These are phyloP conservation scores for Pterocles gutturalis DNA, from an alignment of 2,113 vertebrate species.

Conservation along the genomic window DNA sequence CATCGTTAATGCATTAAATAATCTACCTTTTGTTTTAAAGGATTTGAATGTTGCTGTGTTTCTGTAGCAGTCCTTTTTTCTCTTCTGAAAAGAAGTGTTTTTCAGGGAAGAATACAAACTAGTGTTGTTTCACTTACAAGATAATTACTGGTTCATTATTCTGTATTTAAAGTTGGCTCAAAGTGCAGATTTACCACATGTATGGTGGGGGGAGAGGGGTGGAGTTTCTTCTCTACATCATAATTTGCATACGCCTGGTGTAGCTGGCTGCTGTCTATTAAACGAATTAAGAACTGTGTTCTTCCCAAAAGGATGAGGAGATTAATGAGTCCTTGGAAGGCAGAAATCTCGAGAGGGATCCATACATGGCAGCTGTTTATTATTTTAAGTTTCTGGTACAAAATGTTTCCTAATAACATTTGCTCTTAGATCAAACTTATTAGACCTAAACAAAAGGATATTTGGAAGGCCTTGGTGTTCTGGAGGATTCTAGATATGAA, in stretches of 20 bases:
- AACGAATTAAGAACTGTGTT: neutral
- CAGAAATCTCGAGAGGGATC: neutral
- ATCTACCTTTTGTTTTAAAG: conserved; percentile 82
- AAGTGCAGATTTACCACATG: conserved; percentile 3
- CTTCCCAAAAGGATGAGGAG: neutral
- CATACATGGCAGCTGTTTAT: neutral
- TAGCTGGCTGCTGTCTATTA: conserved; percentile 22
- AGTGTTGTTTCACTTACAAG: conserved; percentile 24
- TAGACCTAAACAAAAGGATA: neutral
- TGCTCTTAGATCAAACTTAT: neutral
- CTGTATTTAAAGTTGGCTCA: conserved; percentile 55
- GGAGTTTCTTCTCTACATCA: neutral
- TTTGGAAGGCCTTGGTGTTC: neutral
- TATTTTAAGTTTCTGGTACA: conserved; percentile 13
- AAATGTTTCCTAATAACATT: neutral
- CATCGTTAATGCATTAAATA: conserved; percentile 82
- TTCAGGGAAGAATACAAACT: conserved; percentile 53
- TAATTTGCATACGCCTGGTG: neutral
- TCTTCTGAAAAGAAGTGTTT: conserved; percentile 24
- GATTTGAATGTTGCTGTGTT: conserved; percentile 76
- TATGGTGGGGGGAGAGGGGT: neutral
- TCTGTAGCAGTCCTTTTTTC: conserved; percentile 61
- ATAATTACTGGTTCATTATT: conserved; percentile 30
- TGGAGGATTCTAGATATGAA: neutral
- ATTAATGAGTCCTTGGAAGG: neutral